These are phyloP conservation scores for Diadromus collaris DNA, from an alignment of 2,888 invertebrate genomes.

Conservation along the genomic window DNA sequence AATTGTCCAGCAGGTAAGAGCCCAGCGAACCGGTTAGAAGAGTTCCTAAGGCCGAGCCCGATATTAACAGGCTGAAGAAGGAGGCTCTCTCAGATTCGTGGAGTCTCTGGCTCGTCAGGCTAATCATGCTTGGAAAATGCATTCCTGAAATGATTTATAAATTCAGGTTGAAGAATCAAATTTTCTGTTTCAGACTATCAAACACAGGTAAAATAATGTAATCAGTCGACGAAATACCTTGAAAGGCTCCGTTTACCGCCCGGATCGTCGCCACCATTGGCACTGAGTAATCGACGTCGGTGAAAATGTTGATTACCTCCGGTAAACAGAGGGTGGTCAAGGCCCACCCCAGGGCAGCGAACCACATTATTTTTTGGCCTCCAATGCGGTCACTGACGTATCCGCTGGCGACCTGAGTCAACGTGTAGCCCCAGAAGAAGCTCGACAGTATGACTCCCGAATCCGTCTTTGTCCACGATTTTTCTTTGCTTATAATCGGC, in stretches of 20 bases:
- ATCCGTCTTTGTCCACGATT: slow-evolving; percentile 86
- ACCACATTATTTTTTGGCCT: slow-evolving; percentile 84
- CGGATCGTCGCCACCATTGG: slow-evolving; percentile 83
- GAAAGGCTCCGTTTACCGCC: slow-evolving; percentile 85
- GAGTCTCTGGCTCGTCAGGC: slow-evolving; percentile 85
- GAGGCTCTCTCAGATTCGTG: slow-evolving; percentile 84
- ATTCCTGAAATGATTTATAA: slow-evolving; percentile 69
- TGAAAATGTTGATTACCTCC: slow-evolving; percentile 80
- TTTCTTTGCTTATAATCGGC: slow-evolving; percentile 84
- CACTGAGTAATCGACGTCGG: slow-evolving; percentile 80
- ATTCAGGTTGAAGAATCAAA: slow-evolving; percentile 34
- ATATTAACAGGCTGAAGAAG: slow-evolving; percentile 85
- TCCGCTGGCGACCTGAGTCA: slow-evolving; percentile 84
- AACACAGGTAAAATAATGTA: background rate
- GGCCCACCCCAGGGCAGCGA: slow-evolving; percentile 84
- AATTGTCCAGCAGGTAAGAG: slow-evolving; percentile 84
- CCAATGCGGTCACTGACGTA: slow-evolving; percentile 84
- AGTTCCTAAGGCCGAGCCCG: slow-evolving; percentile 84
- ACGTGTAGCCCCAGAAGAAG: slow-evolving; percentile 89
- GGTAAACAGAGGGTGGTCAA: slow-evolving; percentile 82
- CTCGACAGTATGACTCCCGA: slow-evolving; percentile 86
- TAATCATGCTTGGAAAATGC: slow-evolving; percentile 87
- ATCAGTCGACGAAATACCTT: slow-evolving; percentile 79
- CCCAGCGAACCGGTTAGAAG: slow-evolving; percentile 86
- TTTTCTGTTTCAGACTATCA: slow-evolving; percentile 3